Evolutionary conservation across 2,888 invertebrate species (phyloP).

Genomic region (Brachypalpus laphriformis): DNA sequence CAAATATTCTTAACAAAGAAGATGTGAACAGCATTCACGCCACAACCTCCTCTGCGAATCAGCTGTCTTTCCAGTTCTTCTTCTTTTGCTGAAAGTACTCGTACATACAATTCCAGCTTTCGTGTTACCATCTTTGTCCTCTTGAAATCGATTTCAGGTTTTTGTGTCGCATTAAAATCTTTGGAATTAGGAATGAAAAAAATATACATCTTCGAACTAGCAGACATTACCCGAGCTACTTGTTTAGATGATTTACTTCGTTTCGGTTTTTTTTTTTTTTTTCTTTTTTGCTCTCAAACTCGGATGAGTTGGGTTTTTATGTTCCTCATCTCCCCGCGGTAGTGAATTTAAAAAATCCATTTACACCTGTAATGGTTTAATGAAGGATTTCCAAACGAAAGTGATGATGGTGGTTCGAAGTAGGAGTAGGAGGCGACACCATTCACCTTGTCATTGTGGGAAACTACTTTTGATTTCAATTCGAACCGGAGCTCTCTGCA

Average conservation of each 20-base stretch:
- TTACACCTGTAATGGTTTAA: constrained; percentile 2
- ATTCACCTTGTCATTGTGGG: not conserved
- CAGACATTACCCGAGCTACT: not conserved
- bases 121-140: constrained; percentile 20
- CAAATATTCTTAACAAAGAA: constrained; percentile 29
- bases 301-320: not conserved
- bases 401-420: not conserved
- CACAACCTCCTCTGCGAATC: not conserved
- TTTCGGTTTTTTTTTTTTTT: not conserved
- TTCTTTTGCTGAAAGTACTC: constrained; percentile 21
- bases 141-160: constrained; percentile 51
- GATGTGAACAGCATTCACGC: not conserved
- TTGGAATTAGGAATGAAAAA: not conserved
- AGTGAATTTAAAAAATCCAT: not conserved
- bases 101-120: constrained; percentile 5
- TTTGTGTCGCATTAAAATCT: constrained; percentile 33
- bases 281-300: not conserved
- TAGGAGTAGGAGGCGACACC: not conserved
- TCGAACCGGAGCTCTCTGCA: not conserved
- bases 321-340: not conserved
- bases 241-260: not conserved
- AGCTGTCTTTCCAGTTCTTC: constrained; percentile 52
- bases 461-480: constrained; percentile 18
- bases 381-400: constrained; percentile 15
- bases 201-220: not conserved